Conservation (phyloP, 2,113 vertebrate species). For the Colaptes auratus region DNA sequence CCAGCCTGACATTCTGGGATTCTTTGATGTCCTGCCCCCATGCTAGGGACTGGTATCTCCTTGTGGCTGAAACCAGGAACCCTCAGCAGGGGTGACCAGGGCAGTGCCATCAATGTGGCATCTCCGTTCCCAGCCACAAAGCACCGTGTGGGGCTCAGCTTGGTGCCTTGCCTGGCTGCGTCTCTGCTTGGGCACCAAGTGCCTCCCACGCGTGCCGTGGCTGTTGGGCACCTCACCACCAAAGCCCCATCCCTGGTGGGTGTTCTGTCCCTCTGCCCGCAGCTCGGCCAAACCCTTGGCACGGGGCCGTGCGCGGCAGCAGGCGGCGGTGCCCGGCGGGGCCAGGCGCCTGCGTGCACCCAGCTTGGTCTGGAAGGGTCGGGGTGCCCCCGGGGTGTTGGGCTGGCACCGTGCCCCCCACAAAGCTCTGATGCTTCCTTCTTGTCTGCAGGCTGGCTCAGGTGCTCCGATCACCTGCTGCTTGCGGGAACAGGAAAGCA, state of each 20-base stretch:
- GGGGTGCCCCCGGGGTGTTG: neutral
- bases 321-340: fast-evolving
- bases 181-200: fast-evolving
- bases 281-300: fast-evolving
- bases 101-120: fast-evolving
- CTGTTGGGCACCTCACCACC: fast-evolving
- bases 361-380: neutral
- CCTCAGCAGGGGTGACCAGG: fast-evolving
- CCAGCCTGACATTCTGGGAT: no score
- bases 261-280: fast-evolving
- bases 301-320: neutral
- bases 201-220: fast-evolving
- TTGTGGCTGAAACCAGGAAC: no score
- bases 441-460: conserved; percentile 72
- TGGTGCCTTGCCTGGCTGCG: fast-evolving
- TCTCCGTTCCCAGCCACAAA: neutral
- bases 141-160: fast-evolving
- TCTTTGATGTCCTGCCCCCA: neutral
- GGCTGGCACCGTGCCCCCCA: neutral
- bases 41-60: fast-evolving
- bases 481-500: conserved; percentile 68
- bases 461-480: conserved; percentile 70
- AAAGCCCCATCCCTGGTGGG: fast-evolving
- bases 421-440: conserved; percentile 50
- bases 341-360: neutral